phyloP scores from a whole-genome alignment of 2,797 vertebrate genomes.

The Nannoperca australis region DNA sequence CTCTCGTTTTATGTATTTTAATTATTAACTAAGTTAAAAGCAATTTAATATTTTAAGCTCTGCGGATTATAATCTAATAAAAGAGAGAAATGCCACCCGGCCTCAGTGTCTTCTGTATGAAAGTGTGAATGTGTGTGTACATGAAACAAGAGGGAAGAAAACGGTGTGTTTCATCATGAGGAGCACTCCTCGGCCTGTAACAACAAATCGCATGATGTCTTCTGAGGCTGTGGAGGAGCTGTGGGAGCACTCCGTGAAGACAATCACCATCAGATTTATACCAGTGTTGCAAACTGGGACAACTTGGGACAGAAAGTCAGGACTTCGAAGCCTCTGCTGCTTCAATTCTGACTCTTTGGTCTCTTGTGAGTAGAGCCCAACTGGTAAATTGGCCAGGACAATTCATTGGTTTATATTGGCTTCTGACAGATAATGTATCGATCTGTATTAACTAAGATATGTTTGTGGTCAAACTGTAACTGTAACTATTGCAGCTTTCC shows the following conservation, averaged over 20 bases:
- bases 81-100: conserved; percentile 83
- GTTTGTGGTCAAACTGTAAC: neutral
- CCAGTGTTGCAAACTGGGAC: neutral
- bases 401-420: neutral
- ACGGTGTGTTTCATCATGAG: neutral
- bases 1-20: conserved; percentile 91
- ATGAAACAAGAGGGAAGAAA: conserved; percentile 3
- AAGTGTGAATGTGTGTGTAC: conserved; percentile 8
- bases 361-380: too few relatives aligned
- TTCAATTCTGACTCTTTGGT: too few relatives aligned
- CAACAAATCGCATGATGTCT: neutral
- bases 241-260: neutral
- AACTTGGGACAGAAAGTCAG: neutral
- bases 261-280: neutral
- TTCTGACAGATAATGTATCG: neutral
- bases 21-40: conserved; percentile 91
- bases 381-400: neutral
- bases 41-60: conserved; percentile 90
- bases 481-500: neutral
- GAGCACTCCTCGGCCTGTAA: neutral
- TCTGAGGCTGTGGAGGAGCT: neutral
- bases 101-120: conserved; percentile 39
- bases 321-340: neutral
- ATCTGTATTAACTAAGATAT: neutral
- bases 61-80: conserved; percentile 91